Base-by-base conservation (phyloP, 1,140 invertebrate genomes). In the Drosophila ercepeae region DNA sequence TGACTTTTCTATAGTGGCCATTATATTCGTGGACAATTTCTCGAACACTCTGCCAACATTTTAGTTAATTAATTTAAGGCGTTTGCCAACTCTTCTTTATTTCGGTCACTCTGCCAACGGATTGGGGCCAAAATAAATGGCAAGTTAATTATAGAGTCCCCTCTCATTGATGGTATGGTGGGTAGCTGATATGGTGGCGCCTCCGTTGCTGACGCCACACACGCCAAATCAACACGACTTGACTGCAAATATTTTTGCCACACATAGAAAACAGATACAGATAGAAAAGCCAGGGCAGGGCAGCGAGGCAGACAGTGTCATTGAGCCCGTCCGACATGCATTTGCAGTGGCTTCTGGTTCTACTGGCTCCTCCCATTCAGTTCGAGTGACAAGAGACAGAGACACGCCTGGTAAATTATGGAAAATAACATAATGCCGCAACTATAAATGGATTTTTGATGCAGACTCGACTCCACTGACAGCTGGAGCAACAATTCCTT, bases 381-480 rank as follows among this genome's bases (percentile, higher is more conserved):
- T 53, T 29, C 49, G 45, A 41, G 48, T 50, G 55, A 50, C 45
- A 34, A 36, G 34, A 14, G 34, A 34, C 49, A 18, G 36, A 4
- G 18, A 51, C 45, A 60, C 57, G 49, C 32, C 13, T 41, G 49
- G 25, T 34, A 69, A 69, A 69, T 54, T 34, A 65, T 34, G 53
- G n/a, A 50, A 73, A 63, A 63, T 73, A 73, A 63, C 54, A 73
- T 54, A 63, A 73, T 54, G 68, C 69, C 49, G 16, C 34, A 29
- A 54, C 69, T 63, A 54, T 73, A 73, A 73, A 72, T 73, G 69
- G 69, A 73, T 73, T 73, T 73, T 73, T 44, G 60, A 73, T 73
- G 49, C 69, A 72, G 49, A 71, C 69, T 50, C 45, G 8, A 50
- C 48, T 61, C 29, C 58, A 46, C 59, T 49, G 65, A 63, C 58